phyloP scores from a whole-genome alignment of 1,140 invertebrate genomes.

The Procambarus clarkii region DNA sequence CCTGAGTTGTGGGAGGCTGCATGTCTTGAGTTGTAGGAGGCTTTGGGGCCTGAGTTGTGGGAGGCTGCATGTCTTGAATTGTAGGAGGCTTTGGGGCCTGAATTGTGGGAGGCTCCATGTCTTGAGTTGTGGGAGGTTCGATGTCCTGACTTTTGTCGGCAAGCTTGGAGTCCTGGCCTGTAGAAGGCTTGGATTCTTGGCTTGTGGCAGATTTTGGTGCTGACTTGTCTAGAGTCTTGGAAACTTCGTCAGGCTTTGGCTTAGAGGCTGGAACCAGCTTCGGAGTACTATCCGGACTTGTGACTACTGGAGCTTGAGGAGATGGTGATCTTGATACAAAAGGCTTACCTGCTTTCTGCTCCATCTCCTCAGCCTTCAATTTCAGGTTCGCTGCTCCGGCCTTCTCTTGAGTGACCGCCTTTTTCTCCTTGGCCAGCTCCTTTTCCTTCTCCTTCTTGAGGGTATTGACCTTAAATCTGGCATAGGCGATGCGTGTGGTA shows the following conservation, averaged over 20 bases:
- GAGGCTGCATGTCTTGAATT: neutral
- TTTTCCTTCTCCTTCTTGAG: conserved; percentile 69
- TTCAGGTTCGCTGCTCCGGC: conserved; percentile 38
- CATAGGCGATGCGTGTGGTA: conserved; percentile 72
- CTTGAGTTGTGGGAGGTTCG: neutral
- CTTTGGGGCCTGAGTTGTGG: neutral
- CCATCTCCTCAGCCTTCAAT: conserved; percentile 27
- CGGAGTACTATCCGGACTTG: neutral
- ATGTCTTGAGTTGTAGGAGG: neutral
- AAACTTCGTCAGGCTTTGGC: neutral
- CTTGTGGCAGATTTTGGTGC: neutral
- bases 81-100: no score
- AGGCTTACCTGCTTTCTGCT: neutral
- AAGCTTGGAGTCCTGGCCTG: neutral
- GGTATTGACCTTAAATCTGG: conserved; percentile 72
- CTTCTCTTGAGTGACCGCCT: conserved; percentile 55
- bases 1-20: neutral
- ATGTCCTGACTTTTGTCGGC: no score
- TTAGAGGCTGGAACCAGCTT: neutral
- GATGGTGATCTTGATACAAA: conserved; percentile 10
- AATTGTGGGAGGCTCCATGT: neutral
- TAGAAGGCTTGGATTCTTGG: neutral
- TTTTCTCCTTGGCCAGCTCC: conserved; percentile 40
- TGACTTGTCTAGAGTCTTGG: neutral
- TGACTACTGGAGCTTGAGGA: neutral